These are phyloP conservation scores for Chelidonichthys spinosus DNA, from an alignment of 2,797 vertebrate genomes.

Conservation along the genomic window DNA sequence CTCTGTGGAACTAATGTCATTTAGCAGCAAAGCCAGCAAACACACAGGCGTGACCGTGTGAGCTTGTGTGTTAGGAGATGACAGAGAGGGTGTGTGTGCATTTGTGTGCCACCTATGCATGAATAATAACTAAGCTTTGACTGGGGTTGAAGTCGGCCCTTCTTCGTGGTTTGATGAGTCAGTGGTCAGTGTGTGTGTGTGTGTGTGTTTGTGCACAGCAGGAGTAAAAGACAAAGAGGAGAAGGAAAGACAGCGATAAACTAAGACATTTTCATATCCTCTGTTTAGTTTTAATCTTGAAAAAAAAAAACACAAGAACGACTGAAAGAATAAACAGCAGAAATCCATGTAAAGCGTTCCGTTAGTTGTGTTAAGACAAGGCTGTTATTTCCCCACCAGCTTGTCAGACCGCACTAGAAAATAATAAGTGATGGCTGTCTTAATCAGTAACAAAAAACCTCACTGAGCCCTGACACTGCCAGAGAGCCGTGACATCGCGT, in stretches of 20 bases:
- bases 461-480: slow-evolving; percentile 58
- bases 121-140: slow-evolving; percentile 72
- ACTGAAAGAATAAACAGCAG: slow-evolving; percentile 27
- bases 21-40: slow-evolving; percentile 79
- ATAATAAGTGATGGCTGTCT: slow-evolving; percentile 80
- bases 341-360: slow-evolving; percentile 40
- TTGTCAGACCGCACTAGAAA: slow-evolving; percentile 64
- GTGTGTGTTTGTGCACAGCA: slow-evolving; percentile 42
- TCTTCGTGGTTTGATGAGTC: slow-evolving; percentile 77
- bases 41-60: slow-evolving; percentile 77
- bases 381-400: slow-evolving; percentile 50
- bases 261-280: slow-evolving; percentile 41
- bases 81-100: slow-evolving; percentile 43
- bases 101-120: slow-evolving; percentile 67
- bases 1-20: slow-evolving; percentile 83
- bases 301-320: slow-evolving; percentile 24
- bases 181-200: slow-evolving; percentile 61
- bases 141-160: slow-evolving; percentile 63
- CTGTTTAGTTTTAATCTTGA: slow-evolving; percentile 41
- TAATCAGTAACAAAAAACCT: slow-evolving; percentile 79
- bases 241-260: slow-evolving; percentile 49
- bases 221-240: slow-evolving; percentile 54
- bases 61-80: slow-evolving; percentile 38
- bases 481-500: slow-evolving; percentile 60
- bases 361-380: slow-evolving; percentile 56